Evolutionary conservation across 2,113 vertebrate genomes (phyloP).

Genomic region (Tachycineta bicolor): DNA sequence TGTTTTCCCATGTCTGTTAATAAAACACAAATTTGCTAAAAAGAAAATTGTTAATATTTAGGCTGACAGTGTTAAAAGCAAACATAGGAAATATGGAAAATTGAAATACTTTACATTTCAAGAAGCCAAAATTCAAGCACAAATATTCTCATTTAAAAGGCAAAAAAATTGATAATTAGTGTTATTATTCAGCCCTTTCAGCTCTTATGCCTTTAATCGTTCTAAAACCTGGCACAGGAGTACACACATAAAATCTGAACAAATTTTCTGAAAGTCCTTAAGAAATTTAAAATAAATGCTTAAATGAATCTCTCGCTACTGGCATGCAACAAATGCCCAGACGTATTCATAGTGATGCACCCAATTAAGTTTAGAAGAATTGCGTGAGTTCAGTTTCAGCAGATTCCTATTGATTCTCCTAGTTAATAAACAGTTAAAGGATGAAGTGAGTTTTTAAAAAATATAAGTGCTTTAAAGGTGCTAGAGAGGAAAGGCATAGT

Average conservation of each 20-base stretch:
- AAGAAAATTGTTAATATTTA: not conserved
- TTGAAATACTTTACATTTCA: not conserved
- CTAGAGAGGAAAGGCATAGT: slow-evolving; percentile 77
- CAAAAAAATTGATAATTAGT: not conserved
- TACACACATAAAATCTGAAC: not conserved
- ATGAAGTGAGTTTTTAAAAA: slow-evolving; percentile 74
- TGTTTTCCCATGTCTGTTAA: not conserved
- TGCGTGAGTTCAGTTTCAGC: slow-evolving; percentile 53
- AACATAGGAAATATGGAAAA: not conserved
- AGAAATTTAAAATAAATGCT: slow-evolving; percentile 38
- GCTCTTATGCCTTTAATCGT: not conserved
- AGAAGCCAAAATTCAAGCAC: not conserved
- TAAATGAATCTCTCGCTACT: slow-evolving; percentile 12
- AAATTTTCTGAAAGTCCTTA: not conserved
- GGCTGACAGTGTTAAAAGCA: not conserved
- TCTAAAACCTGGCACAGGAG: not conserved
- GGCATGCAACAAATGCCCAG: slow-evolving; percentile 22
- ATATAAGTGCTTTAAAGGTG: slow-evolving; percentile 80
- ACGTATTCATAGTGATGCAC: not conserved
- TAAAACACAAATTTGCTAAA: not conserved
- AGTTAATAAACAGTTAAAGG: slow-evolving; percentile 84
- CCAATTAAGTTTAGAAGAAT: slow-evolving; percentile 63
- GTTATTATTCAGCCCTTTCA: not conserved
- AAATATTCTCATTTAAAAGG: not conserved
- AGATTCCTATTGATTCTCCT: slow-evolving; percentile 69